Conservation (phyloP, 2,113 vertebrate genomes). For the Clinocottus analis region DNA sequence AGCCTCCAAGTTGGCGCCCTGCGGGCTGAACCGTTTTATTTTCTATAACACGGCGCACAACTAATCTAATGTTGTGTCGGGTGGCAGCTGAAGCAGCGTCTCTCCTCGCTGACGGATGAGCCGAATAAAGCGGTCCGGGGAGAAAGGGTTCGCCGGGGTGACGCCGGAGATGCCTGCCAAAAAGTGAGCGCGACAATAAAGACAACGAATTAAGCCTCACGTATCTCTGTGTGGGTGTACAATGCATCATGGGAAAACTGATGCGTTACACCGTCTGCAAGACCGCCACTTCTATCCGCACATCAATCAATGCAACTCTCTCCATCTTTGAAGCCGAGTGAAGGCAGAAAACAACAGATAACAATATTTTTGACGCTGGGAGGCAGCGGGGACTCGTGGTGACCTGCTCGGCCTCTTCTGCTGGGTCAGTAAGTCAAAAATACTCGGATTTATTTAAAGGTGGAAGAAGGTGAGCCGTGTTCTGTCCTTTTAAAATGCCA, state of each 20-base stretch:
- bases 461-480: background rate
- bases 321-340: conserved; percentile 23
- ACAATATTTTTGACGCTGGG: conserved; percentile 17
- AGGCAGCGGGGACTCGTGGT: conserved; percentile 19
- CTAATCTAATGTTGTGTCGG: conserved; percentile 41
- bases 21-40: conserved; percentile 36
- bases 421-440: background rate
- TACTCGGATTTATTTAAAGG: background rate
- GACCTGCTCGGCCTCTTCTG: background rate
- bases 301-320: conserved; percentile 16
- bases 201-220: background rate
- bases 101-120: conserved; percentile 47
- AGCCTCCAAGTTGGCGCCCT: background rate
- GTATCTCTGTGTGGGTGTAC: background rate
- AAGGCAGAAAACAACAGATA: conserved; percentile 39
- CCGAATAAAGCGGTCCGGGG: conserved; percentile 16
- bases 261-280: background rate
- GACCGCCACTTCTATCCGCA: background rate
- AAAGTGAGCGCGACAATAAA: background rate
- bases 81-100: conserved; percentile 31
- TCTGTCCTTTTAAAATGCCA: conserved; percentile 2
- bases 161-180: background rate
- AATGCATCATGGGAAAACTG: background rate
- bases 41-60: conserved; percentile 12
- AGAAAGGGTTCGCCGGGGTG: background rate